Evolutionary conservation across 2,797 vertebrate species (phyloP).

Genomic region (Hypotaenidia philippensis): DNA sequence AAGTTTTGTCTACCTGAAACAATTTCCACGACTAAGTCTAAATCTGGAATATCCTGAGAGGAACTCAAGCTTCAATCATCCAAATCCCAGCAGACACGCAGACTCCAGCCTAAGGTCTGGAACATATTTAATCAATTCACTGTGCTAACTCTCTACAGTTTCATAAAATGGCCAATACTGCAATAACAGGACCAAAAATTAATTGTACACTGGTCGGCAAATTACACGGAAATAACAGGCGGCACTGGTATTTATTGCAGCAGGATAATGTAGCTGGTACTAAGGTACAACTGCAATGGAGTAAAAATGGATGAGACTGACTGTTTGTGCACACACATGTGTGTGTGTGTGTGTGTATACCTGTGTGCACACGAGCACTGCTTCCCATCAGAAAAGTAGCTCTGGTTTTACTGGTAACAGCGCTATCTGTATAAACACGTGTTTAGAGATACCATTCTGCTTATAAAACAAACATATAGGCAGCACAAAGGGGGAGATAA

Average conservation of each 20-base stretch:
- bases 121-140: constrained; percentile 62
- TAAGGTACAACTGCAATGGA: not conserved
- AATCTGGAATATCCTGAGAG: constrained; percentile 53
- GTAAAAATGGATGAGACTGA: not conserved
- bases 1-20: constrained; percentile 49
- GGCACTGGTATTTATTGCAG: not conserved
- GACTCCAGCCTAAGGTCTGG: constrained; percentile 55
- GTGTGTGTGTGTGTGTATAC: fast-evolving
- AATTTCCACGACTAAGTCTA: constrained; percentile 40
- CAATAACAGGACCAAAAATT: constrained; percentile 62
- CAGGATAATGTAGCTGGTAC: not conserved
- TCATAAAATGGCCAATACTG: constrained; percentile 55
- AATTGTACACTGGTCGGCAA: constrained; percentile 29
- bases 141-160: constrained; percentile 27
- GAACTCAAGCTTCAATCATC: constrained; percentile 39
- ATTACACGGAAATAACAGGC: not conserved
- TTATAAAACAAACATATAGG: not conserved
- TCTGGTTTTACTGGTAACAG: not conserved
- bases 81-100: constrained; percentile 33
- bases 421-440: not conserved
- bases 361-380: fast-evolving
- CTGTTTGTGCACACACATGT: fast-evolving
- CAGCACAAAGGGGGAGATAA: not conserved
- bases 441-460: not conserved
- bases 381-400: not conserved